Conservation (phyloP, 53 echinoderm and acorn worm genomes). For the Henricia sp. region DNA sequence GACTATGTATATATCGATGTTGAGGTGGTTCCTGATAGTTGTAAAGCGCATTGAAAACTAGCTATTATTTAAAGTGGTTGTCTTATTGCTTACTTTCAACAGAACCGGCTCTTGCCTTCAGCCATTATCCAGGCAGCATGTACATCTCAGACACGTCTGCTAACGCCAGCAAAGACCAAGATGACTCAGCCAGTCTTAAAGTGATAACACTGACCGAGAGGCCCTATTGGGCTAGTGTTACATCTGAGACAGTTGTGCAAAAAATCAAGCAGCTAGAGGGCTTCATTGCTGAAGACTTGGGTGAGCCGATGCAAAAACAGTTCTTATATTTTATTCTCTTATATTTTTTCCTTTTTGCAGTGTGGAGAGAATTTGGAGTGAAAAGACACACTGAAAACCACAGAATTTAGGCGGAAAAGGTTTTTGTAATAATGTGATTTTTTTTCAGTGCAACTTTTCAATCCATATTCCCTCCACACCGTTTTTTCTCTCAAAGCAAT, state of each 20-base stretch:
- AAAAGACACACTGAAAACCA: too few species aligned
- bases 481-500: too few species aligned
- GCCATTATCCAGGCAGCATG: conserved; percentile 76
- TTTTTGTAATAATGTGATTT: too few species aligned
- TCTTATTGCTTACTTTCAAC: background rate
- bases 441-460: too few species aligned
- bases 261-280: conserved; percentile 72
- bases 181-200: conserved; percentile 49
- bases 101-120: conserved; percentile 74
- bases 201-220: conserved; percentile 71
- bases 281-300: conserved; percentile 65
- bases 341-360: too few species aligned
- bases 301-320: conserved; percentile 29
- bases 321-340: background rate
- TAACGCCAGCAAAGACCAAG: background rate
- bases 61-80: background rate
- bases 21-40: too few species aligned
- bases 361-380: too few species aligned
- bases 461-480: too few species aligned
- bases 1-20: background rate
- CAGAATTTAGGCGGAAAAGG: background rate
- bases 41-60: background rate
- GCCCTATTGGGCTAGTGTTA: conserved; percentile 81
- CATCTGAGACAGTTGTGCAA: conserved; percentile 62
- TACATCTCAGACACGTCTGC: conserved; percentile 70